Percentiles rank a stretch among this genome's conserved stretches.
These are phyloP conservation scores for Scophthalmus maximus DNA, from an alignment of 2,113 vertebrate genomes.

Conservation along the genomic window DNA sequence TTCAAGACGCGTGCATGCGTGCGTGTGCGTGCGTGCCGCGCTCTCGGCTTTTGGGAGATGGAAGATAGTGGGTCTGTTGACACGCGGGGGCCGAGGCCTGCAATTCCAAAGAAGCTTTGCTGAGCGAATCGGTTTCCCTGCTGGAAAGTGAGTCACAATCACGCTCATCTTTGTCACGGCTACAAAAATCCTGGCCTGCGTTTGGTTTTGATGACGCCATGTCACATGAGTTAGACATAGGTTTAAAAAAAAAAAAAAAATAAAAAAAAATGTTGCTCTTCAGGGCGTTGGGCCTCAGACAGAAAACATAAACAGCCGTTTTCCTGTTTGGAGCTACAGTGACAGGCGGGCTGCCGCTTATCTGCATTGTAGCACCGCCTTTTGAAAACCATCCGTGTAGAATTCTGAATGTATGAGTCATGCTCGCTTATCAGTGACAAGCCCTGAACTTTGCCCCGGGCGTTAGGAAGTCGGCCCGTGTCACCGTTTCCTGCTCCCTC, in stretches of 20 bases:
- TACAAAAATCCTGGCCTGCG: not conserved
- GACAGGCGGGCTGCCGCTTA: not conserved
- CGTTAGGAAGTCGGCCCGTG: slow-evolving; percentile 54
- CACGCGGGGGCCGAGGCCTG: not conserved
- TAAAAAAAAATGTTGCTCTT: not conserved
- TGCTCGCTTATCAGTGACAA: slow-evolving; percentile 32
- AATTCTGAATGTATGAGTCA: slow-evolving; percentile 5
- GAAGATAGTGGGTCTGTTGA: slow-evolving; percentile 41
- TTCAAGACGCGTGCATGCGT: slow-evolving; percentile 53
- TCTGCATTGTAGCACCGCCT: not conserved
- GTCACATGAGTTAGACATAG: not conserved
- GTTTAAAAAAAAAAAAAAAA: too few relatives aligned
- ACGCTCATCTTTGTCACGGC: not conserved
- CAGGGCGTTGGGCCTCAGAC: not conserved
- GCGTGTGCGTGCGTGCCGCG: slow-evolving; percentile 17
- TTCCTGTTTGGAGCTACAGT: slow-evolving; percentile 47
- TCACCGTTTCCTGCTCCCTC: slow-evolving; percentile 35
- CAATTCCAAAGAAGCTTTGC: slow-evolving; percentile 33
- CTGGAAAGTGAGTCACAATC: slow-evolving; percentile 41
- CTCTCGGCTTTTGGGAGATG: slow-evolving; percentile 42
- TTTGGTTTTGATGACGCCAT: slow-evolving; percentile 23
- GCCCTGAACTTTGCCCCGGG: slow-evolving; percentile 7
- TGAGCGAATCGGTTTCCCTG: slow-evolving; percentile 51
- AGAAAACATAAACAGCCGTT: slow-evolving; percentile 4
- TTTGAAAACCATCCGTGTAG: slow-evolving; percentile 4